These are phyloP conservation scores for Aurelia aurita complex sp. Pacific DNA, from an alignment of 30 jellyfish, hydroid and myxozoan genomes.

Conservation along the genomic window DNA sequence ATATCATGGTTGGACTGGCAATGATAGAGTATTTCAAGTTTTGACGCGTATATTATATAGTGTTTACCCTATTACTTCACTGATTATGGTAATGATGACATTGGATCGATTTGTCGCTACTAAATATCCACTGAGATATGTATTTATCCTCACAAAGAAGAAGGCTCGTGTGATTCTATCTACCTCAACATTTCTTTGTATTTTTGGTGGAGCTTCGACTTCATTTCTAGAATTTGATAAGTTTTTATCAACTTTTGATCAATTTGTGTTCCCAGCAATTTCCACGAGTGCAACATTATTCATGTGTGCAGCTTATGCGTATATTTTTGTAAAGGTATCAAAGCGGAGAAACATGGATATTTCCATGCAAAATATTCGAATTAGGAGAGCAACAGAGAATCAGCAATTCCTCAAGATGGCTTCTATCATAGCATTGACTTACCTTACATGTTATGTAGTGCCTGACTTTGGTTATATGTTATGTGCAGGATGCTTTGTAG, in stretches of 20 bases:
- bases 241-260: not conserved
- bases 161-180: not conserved
- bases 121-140: not conserved
- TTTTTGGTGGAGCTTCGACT: not conserved
- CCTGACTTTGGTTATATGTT: not conserved
- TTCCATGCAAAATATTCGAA: not conserved
- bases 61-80: not conserved
- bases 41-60: too few species aligned
- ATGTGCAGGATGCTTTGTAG: not conserved
- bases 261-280: not conserved
- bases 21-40: not conserved
- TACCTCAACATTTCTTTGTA: not conserved
- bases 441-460: not conserved
- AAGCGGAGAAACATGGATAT: not conserved
- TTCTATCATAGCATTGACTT: not conserved
- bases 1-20: not conserved
- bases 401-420: not conserved
- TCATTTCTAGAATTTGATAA: not conserved
- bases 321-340: not conserved
- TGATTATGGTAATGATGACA: not conserved
- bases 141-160: not conserved
- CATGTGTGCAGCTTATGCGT: not conserved
- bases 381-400: not conserved
- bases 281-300: not conserved
- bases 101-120: not conserved